Percentiles rank a stretch among this genome's conserved stretches.
Evolutionary conservation across 2,888 invertebrate genomes (phyloP).

Genomic region (Apeira syringaria): DNA sequence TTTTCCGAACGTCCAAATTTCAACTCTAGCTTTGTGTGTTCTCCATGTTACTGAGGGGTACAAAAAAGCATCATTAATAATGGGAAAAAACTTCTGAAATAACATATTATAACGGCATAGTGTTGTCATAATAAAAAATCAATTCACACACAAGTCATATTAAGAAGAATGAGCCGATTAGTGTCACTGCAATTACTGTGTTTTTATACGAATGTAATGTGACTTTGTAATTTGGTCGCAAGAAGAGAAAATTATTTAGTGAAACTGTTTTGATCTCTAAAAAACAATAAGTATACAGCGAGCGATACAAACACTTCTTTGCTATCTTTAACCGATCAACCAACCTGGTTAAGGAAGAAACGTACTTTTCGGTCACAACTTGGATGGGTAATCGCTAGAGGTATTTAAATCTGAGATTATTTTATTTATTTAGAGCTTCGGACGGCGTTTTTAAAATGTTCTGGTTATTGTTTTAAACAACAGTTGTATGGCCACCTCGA

Average conservation of each 20-base stretch:
- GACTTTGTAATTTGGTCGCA: slow-evolving; percentile 50
- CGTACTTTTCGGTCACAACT: no score
- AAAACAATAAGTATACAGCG: no score
- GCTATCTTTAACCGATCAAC: no score
- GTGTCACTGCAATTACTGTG: slow-evolving; percentile 58
- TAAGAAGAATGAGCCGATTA: slow-evolving; percentile 52
- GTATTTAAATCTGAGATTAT: no score
- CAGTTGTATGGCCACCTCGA: no score
- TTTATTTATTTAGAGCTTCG: no score
- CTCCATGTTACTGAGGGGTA: slow-evolving; percentile 8
- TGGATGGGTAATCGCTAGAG: no score
- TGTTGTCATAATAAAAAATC: slow-evolving; percentile 48
- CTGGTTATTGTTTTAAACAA: no score
- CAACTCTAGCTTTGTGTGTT: background rate
- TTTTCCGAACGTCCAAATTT: background rate
- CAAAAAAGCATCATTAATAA: slow-evolving; percentile 32
- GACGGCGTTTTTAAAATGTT: no score
- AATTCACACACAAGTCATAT: slow-evolving; percentile 49
- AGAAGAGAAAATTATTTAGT: slow-evolving; percentile 32
- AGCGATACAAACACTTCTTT: no score
- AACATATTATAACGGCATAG: slow-evolving; percentile 44
- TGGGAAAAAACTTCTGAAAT: slow-evolving; percentile 48
- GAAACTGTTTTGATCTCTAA: no score
- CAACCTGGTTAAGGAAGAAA: no score
- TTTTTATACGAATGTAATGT: slow-evolving; percentile 45